Evolutionary conservation across 2,888 invertebrate genomes (phyloP).

Genomic region (Drosophila mimica): DNA sequence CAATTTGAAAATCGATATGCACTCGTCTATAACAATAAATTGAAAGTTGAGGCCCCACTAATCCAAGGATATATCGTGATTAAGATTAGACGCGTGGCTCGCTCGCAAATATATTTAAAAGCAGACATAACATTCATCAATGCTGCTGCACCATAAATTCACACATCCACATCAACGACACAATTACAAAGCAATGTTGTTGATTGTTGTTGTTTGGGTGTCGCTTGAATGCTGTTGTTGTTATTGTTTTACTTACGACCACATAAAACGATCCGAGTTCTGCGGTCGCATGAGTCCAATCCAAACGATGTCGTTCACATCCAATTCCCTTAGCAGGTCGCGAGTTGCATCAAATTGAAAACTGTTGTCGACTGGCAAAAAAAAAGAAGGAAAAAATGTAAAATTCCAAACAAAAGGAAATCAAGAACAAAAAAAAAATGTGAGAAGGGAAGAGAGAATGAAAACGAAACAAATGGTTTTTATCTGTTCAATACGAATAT

Average conservation of each 20-base stretch:
- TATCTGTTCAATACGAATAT: conserved; percentile 73
- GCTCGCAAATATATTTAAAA: conserved; percentile 8
- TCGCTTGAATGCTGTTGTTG: conserved; percentile 16
- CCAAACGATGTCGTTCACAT: conserved; percentile 91
- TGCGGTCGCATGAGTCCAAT: conserved; percentile 91
- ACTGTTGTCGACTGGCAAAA: conserved; percentile 88
- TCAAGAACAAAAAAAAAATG: conserved; percentile 11
- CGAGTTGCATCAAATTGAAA: conserved; percentile 92
- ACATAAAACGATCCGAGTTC: conserved; percentile 90
- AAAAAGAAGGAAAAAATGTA: conserved; percentile 15
- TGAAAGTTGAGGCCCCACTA: neutral
- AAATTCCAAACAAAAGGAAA: conserved; percentile 18
- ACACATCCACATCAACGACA: conserved; percentile 50
- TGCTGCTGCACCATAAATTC: conserved; percentile 37
- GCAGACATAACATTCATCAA: conserved; percentile 9
- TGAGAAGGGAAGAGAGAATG: conserved; percentile 7
- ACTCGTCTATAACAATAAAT: neutral
- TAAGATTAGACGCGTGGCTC: conserved; percentile 1
- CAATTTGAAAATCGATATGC: neutral
- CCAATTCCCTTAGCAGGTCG: conserved; percentile 91
- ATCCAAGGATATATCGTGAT: neutral
- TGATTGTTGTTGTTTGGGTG: conserved; percentile 26
- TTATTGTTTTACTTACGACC: conserved; percentile 88
- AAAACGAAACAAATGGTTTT: conserved; percentile 68
- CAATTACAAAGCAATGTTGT: conserved; percentile 57